A percentile compares a stretch with the other conserved stretches of the same genome.
Conservation (phyloP, 2,113 vertebrate genomes). For the Brachyhypopomus occidentalis region DNA sequence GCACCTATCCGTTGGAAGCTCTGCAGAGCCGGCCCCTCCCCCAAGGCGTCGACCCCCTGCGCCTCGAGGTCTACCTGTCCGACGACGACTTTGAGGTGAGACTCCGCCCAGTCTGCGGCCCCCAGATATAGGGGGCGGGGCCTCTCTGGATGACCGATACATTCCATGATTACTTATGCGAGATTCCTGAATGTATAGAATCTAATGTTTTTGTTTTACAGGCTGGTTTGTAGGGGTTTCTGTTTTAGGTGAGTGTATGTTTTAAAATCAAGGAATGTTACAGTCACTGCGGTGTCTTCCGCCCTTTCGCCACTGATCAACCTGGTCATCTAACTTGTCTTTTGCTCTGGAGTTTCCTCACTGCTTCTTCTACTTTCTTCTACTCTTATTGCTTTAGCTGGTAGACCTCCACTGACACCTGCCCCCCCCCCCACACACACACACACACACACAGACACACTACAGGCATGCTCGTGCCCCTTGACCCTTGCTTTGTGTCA, state of each 20-base stretch:
- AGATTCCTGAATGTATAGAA: conserved; percentile 11
- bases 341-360: background rate
- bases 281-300: conserved; percentile 15
- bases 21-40: conserved; percentile 89
- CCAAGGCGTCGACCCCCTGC: conserved; percentile 92
- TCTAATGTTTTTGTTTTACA: conserved; percentile 39
- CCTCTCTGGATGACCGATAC: too few relatives aligned
- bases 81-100: conserved; percentile 93
- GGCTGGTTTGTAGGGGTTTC: conserved; percentile 66
- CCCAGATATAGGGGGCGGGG: too few relatives aligned
- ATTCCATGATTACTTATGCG: background rate
- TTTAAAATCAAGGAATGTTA: conserved; percentile 2
- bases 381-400: background rate
- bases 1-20: conserved; percentile 84
- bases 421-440: too few relatives aligned
- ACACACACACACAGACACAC: too few relatives aligned
- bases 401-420: too few relatives aligned
- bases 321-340: background rate
- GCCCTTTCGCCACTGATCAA: conserved; percentile 29
- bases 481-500: background rate
- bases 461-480: too few relatives aligned
- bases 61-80: conserved; percentile 94
- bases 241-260: conserved; percentile 66
- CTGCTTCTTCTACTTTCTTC: background rate
- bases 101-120: background rate